These are phyloP conservation scores for Agrilus cyanescens DNA, from an alignment of 2,888 invertebrate species.

Conservation along the genomic window DNA sequence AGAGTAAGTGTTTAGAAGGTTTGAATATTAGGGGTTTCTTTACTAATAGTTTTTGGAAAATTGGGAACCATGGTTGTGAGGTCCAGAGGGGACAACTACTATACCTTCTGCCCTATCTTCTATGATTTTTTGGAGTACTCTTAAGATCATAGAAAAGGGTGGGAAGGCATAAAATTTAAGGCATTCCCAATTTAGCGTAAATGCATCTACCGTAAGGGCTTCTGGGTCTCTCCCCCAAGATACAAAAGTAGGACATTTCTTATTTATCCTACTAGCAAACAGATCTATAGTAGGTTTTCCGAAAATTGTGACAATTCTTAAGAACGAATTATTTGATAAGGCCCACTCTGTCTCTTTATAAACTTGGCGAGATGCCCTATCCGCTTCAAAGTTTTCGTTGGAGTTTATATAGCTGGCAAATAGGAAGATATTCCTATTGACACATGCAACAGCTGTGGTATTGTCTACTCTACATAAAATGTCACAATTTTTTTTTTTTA, in stretches of 20 bases:
- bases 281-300: constrained; percentile 4
- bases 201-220: constrained; percentile 7
- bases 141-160: no score
- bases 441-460: constrained; percentile 15
- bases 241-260: constrained; percentile 5
- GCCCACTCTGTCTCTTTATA: no score
- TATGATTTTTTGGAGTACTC: constrained; percentile 1
- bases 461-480: constrained; percentile 16
- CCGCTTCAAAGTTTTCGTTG: background rate
- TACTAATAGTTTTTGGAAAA: no score
- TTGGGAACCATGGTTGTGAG: constrained; percentile 12
- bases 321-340: no score
- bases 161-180: constrained; percentile 4
- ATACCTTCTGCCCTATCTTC: constrained; percentile 10
- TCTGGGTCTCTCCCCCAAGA: constrained; percentile 9
- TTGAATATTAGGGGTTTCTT: no score
- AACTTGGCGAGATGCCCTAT: background rate
- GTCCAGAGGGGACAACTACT: constrained; percentile 10
- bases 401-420: constrained; percentile 5
- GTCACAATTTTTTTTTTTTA: constrained; percentile 8
- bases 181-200: constrained; percentile 7
- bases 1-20: no score
- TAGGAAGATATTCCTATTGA: constrained; percentile 11
- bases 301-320: background rate
- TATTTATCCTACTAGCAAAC: constrained; percentile 5